Base-by-base conservation (phyloP, 2,888 invertebrate species). In the Pristionchus japonicus region DNA sequence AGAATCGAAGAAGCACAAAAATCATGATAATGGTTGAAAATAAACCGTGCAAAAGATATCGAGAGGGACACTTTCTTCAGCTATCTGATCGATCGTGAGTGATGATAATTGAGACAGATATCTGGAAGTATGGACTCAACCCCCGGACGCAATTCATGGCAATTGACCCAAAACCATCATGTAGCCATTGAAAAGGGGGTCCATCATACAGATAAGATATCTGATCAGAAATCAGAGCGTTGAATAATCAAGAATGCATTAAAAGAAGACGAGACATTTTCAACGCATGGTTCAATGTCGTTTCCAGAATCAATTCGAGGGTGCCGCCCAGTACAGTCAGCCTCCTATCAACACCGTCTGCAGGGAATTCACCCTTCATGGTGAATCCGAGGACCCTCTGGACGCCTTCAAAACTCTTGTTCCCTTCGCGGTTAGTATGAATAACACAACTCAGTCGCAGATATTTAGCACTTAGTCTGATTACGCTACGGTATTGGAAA, bases 261-360 rank as follows among this genome's bases (percentile, higher is more conserved):
- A n/a, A 43, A 6, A 43, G 43, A 43, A 6, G 11, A 9, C 11
- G 43, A 43, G 43, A 43, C 43, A 11, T 43, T 43, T 43, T 43
- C 6, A n/a, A n/a, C n/a, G n/a, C n/a, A n/a, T n/a, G n/a, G n/a
- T n/a, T n/a, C n/a, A n/a, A n/a, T n/a, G n/a, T n/a, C 20, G 11
- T 23, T 31, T 85, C 61, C 40, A 85, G 85, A 67, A 47, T 20
- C 31, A 61, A 7, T 85, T 85, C 49, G 49, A 47, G 40, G 64
- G 64, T n/a, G 64, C 64, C 17, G 85, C 85, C 4, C 85, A 85
- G 67, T 85, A 85, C 85, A 49, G 64, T 64, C 49, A 37, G 11
- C 61, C 67, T 13, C 20, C 85, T 15, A 64, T 85, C 27, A 9
- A 3, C 31, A 34, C 61, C 2, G 31, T 64, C 0, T 85, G 85